These are phyloP conservation scores for Drosophila seguyi DNA, from an alignment of 1,140 invertebrate species.

Conservation along the genomic window DNA sequence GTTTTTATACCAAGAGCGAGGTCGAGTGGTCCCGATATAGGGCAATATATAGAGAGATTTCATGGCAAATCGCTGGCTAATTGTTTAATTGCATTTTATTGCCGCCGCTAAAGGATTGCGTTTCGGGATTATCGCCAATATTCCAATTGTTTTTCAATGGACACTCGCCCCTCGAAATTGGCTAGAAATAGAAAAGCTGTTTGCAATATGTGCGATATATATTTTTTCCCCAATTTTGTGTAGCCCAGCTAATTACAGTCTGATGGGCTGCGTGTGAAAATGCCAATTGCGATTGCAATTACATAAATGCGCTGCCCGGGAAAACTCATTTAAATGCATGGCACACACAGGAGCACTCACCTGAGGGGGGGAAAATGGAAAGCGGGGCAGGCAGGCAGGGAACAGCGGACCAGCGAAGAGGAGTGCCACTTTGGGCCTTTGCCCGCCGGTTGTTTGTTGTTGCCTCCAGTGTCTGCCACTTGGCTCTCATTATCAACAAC, in stretches of 20 bases:
- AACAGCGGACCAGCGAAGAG: too few species aligned
- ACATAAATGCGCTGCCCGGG: slow-evolving; percentile 48
- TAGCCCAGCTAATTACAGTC: slow-evolving; percentile 53
- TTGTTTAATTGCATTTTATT: slow-evolving; percentile 70
- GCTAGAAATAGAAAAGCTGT: not conserved
- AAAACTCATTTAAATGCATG: slow-evolving; percentile 75
- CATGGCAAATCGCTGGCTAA: slow-evolving; percentile 42
- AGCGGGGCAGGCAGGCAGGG: not conserved
- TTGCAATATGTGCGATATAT: slow-evolving; percentile 14
- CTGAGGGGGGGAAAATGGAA: slow-evolving; percentile 6
- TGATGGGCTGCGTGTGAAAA: slow-evolving; percentile 36
- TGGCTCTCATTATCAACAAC: slow-evolving; percentile 74
- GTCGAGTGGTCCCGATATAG: too few species aligned
- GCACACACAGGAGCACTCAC: slow-evolving; percentile 14
- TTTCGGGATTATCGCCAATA: slow-evolving; percentile 22
- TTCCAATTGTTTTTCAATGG: slow-evolving; percentile 34
- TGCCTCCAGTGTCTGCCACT: slow-evolving; percentile 38
- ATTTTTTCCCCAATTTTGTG: not conserved
- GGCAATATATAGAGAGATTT: slow-evolving; percentile 21
- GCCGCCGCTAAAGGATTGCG: slow-evolving; percentile 49
- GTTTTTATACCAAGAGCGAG: too few species aligned
- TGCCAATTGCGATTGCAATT: slow-evolving; percentile 52
- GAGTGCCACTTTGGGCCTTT: slow-evolving; percentile 26
- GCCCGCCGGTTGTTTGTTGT: slow-evolving; percentile 33
- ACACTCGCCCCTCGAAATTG: not conserved